These are phyloP conservation scores for Pristionchus fissidentatus DNA, from an alignment of 2,888 invertebrate genomes.

Conservation along the genomic window DNA sequence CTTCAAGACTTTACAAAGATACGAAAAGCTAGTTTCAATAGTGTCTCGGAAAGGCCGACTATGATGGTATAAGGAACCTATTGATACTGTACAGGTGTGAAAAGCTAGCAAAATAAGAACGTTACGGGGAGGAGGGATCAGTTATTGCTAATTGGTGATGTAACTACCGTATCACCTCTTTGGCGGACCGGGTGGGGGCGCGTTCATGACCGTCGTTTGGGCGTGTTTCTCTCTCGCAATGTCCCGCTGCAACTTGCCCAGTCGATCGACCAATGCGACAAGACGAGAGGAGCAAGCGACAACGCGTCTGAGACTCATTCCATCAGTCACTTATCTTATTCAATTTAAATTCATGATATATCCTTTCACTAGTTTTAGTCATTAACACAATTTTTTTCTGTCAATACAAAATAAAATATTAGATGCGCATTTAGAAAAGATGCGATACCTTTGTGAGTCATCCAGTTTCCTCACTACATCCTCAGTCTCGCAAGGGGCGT, in stretches of 20 bases:
- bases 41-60: not conserved
- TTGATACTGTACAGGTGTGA: not conserved
- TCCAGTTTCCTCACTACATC: slow-evolving; percentile 43
- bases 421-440: not conserved
- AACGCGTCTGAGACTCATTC: slow-evolving; percentile 6
- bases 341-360: too few relatives aligned
- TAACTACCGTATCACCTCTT: slow-evolving; percentile 1
- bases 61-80: not conserved
- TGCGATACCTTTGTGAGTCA: not conserved
- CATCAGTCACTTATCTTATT: not conserved
- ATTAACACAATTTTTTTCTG: slow-evolving; percentile 41
- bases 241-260: slow-evolving; percentile 64
- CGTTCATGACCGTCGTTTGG: slow-evolving; percentile 46
- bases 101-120: too few relatives aligned
- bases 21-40: not conserved
- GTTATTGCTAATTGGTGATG: not conserved
- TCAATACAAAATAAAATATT: too few relatives aligned
- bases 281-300: slow-evolving; percentile 49
- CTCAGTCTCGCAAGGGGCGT: slow-evolving; percentile 21
- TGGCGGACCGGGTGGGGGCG: slow-evolving; percentile 52
- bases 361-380: not conserved
- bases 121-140: not conserved
- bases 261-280: slow-evolving; percentile 60
- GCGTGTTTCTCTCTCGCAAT: slow-evolving; percentile 65
- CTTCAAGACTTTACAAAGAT: not conserved